A percentile compares a stretch with the other conserved stretches of the same genome.
Evolutionary conservation across 2,113 vertebrate species (phyloP).

Genomic region (Lepus americanus): DNA sequence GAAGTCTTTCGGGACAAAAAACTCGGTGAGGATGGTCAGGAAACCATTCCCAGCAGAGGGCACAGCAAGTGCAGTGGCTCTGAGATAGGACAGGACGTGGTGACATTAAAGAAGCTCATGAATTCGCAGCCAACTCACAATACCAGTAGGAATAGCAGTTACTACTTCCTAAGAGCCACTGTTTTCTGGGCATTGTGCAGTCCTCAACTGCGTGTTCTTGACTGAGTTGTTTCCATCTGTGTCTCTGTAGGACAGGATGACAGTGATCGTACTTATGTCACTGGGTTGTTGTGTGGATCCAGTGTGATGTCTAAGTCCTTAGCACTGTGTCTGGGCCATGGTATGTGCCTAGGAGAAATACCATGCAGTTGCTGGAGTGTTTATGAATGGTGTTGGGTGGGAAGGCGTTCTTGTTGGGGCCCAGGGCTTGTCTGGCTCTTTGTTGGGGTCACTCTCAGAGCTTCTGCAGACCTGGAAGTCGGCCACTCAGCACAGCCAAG

Average conservation of each 20-base stretch:
- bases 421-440: background rate
- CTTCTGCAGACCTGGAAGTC: conserved; percentile 9
- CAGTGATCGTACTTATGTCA: background rate
- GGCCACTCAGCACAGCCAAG: background rate
- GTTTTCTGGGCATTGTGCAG: background rate
- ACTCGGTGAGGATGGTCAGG: background rate
- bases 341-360: background rate
- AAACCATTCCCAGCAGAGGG: background rate
- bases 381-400: background rate
- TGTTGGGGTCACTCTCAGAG: conserved; percentile 32
- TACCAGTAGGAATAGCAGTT: background rate
- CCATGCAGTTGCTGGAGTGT: background rate
- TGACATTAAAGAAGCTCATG: background rate
- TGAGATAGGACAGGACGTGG: background rate
- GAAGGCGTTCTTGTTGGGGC: background rate
- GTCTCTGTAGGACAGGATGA: background rate
- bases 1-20: background rate
- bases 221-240: background rate
- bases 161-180: background rate
- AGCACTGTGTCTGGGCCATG: background rate
- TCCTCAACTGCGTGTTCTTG: background rate
- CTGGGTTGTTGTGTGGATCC: background rate
- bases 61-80: background rate
- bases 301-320: background rate
- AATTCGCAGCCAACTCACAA: background rate